Evolutionary conservation across 2,797 vertebrate species (phyloP), one percentile per base, ranked within the genome.

Genomic region (Acridotheres tristis): DNA sequence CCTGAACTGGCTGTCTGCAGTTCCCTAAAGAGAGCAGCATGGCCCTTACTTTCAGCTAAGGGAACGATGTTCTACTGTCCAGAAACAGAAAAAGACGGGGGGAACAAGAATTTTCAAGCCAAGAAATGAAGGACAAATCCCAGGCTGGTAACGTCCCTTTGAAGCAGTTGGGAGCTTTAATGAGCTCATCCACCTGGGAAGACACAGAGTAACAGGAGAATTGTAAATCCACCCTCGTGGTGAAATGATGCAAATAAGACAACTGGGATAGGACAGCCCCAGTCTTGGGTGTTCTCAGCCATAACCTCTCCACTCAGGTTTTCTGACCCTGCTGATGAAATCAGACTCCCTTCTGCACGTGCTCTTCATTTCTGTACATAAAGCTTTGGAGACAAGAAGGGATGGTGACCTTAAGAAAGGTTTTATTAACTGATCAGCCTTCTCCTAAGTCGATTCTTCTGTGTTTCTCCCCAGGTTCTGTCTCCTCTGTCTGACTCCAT

Each of bases 401-500:
- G 63, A n/a, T 4, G 22, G 5, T 72, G 62, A 72, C 78, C 78
- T 87, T 80, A 58, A 74, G 50, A 76, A 68, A 83, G 38, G 19
- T 42, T 67, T 1, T 58, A 72, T 82, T 71, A 53, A 75, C 62
- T 68, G 57, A 83, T 89, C 36, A 36, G n/a, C 57, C 58, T 61
- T 66, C 79, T 59, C 32, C 85, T 90, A 43, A 94, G 16, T 7
- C 26, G 32, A 77, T 91, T 85, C 21, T 63, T 74, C 16, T 67
- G 53, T 89, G 14, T 90, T 91, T 88, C 69, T 36, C 69, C 42
- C 13, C 96, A 99, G 99, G 99, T 99, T 79, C 93, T 99, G 92
- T 99, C 99, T 84, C 99, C 99, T 15, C 94, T 99, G 86, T 99
- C 99, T 0, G 99, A 99, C 98, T 99, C 99, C 40, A 99, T 99